These are phyloP conservation scores for Alectura lathami DNA, from an alignment of 2,113 vertebrate genomes.

Conservation along the genomic window DNA sequence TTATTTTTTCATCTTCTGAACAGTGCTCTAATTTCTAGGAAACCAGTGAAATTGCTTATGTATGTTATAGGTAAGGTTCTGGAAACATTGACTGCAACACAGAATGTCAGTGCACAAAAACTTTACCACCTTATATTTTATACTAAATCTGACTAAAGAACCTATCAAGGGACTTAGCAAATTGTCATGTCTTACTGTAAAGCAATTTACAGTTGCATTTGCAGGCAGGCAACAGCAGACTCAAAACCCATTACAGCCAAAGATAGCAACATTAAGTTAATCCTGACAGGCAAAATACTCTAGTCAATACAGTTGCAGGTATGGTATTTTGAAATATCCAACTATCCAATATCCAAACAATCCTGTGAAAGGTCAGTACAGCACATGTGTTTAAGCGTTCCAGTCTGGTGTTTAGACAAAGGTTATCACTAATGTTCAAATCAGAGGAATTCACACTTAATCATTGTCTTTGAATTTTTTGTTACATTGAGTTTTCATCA, in stretches of 20 bases:
- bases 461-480: slow-evolving; percentile 20
- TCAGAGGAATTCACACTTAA: slow-evolving; percentile 25
- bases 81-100: not conserved
- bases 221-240: slow-evolving; percentile 68
- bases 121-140: slow-evolving; percentile 28
- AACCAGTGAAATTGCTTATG: slow-evolving; percentile 3
- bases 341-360: slow-evolving; percentile 58
- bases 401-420: slow-evolving; percentile 28
- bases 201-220: slow-evolving; percentile 80
- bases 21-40: not conserved
- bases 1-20: not conserved
- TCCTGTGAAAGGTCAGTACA: slow-evolving; percentile 43
- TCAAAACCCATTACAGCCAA: slow-evolving; percentile 77
- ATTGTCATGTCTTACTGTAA: slow-evolving; percentile 76
- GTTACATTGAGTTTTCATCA: not conserved
- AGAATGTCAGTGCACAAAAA: not conserved
- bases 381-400: slow-evolving; percentile 9
- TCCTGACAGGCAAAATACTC: slow-evolving; percentile 68
- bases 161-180: slow-evolving; percentile 76
- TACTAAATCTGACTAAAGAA: slow-evolving; percentile 59
- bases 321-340: slow-evolving; percentile 53
- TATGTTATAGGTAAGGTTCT: not conserved
- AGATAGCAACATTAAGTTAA: slow-evolving; percentile 83
- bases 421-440: slow-evolving; percentile 17
- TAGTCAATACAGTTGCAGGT: slow-evolving; percentile 65